These are phyloP conservation scores for Merops nubicus DNA, from an alignment of 2,113 vertebrate genomes.

Conservation along the genomic window DNA sequence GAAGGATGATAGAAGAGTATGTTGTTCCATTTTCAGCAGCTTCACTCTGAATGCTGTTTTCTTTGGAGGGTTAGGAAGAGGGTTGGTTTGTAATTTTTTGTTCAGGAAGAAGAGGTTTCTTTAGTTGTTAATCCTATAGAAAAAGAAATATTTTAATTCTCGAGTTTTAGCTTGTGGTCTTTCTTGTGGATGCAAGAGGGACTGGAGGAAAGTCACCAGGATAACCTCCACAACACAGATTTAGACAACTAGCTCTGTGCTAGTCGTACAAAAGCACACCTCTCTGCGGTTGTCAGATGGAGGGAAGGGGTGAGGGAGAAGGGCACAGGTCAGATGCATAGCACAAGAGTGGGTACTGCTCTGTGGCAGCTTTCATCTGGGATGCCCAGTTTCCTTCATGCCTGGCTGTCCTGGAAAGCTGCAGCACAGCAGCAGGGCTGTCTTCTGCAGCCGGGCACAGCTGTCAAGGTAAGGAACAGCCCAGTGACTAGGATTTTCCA, in stretches of 20 bases:
- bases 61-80: background rate
- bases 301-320: background rate
- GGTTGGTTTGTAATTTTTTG: background rate
- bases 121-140: background rate
- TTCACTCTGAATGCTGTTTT: background rate
- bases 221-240: background rate
- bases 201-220: background rate
- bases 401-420: background rate
- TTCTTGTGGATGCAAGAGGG: background rate
- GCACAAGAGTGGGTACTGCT: background rate
- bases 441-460: background rate
- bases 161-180: background rate
- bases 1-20: background rate
- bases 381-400: background rate
- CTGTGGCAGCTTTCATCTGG: background rate
- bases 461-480: fast-evolving
- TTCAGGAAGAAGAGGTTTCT: background rate
- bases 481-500: background rate
- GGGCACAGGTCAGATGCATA: fast-evolving
- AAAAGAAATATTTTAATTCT: background rate
- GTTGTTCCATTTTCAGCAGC: background rate
- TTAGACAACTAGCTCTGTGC: background rate
- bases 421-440: background rate
- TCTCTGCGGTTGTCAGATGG: background rate
- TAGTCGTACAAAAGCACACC: background rate